phyloP scores from a whole-genome alignment of 2,113 vertebrate genomes.

The Leiothrix lutea region DNA sequence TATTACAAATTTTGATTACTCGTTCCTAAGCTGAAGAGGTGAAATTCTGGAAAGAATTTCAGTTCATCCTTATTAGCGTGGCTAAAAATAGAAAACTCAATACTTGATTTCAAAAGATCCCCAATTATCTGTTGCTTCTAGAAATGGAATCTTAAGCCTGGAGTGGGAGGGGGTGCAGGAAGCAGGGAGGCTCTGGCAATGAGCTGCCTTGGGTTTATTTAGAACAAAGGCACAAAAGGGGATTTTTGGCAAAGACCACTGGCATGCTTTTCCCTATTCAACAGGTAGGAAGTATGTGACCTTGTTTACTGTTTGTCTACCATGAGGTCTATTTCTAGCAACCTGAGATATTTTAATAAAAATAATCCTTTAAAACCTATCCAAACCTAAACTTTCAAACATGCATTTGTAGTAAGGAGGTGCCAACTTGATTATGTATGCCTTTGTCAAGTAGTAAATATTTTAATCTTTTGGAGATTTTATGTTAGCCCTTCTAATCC shows the following conservation, averaged over 20 bases:
- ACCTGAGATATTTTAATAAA: constrained; percentile 55
- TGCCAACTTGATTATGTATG: constrained; percentile 1
- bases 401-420: constrained; percentile 13
- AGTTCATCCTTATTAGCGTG: constrained; percentile 47
- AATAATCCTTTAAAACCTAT: constrained; percentile 46
- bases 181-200: constrained; percentile 63
- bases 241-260: constrained; percentile 21
- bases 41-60: constrained; percentile 74
- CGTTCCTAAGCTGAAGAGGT: constrained; percentile 66
- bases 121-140: constrained; percentile 70
- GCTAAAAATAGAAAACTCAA: constrained; percentile 65
- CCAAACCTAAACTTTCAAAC: constrained; percentile 26
- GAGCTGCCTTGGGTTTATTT: constrained; percentile 42
- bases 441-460: constrained; percentile 18
- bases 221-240: constrained; percentile 44
- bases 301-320: constrained; percentile 43
- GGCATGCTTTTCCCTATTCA: constrained; percentile 49
- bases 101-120: constrained; percentile 61
- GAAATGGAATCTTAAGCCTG: constrained; percentile 66
- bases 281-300: constrained; percentile 67
- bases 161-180: background rate
- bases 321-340: constrained; percentile 56
- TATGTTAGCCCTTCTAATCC: background rate
- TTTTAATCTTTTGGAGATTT: constrained; percentile 19
- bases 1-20: constrained; percentile 69